phyloP scores from a whole-genome alignment of 2,113 vertebrate genomes.

The Bujurquina vittata region DNA sequence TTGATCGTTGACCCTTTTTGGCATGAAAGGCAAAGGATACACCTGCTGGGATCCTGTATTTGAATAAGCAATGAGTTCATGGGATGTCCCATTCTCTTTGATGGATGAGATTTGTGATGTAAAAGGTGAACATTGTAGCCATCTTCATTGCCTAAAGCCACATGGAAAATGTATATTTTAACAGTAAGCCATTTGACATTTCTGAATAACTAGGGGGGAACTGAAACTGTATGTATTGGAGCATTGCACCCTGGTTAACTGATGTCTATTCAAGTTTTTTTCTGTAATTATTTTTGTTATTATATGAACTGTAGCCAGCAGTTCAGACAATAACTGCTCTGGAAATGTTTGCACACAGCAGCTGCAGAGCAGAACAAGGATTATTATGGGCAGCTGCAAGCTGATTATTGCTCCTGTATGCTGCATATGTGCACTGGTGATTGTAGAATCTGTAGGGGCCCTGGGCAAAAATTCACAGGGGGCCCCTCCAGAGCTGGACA shows the following conservation, averaged over 20 bases:
- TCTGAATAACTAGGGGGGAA: neutral
- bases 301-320: neutral
- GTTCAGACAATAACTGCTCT: too few relatives aligned
- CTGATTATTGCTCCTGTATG: neutral
- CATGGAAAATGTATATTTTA: neutral
- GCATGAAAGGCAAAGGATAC: constrained; percentile 50
- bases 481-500: neutral
- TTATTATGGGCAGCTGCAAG: too few relatives aligned
- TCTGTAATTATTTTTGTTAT: neutral
- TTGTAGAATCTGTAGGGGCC: neutral
- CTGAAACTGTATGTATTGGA: neutral
- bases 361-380: too few relatives aligned
- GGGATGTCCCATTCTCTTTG: constrained; percentile 41
- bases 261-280: neutral
- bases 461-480: neutral
- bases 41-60: constrained; percentile 50
- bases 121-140: constrained; percentile 20
- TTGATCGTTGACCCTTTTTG: constrained; percentile 42
- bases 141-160: neutral
- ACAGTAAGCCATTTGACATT: neutral
- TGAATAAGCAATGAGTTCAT: constrained; percentile 59
- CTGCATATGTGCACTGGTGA: neutral
- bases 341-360: too few relatives aligned
- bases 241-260: neutral
- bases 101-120: constrained; percentile 49